Conservation (phyloP, 37 sponge, comb jelly and placozoan species). For the Ianthella basta region DNA sequence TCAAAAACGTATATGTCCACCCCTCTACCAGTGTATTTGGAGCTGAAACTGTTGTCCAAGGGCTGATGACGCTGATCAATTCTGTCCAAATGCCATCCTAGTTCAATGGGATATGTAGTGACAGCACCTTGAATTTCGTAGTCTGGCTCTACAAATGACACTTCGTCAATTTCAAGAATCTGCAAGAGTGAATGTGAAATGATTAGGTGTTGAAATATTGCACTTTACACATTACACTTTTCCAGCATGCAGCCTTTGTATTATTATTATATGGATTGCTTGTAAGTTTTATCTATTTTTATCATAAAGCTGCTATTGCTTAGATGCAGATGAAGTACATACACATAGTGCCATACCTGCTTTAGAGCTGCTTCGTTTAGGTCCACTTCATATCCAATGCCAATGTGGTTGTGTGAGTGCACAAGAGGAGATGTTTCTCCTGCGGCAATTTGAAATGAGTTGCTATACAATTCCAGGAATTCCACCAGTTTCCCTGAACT, state of each 20-base stretch:
- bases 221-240: too few relatives aligned
- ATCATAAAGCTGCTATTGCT: too few relatives aligned
- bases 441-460: too few relatives aligned
- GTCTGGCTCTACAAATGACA: conserved; percentile 13
- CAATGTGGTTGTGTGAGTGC: neutral
- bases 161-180: neutral
- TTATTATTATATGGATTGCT: too few relatives aligned
- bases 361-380: neutral
- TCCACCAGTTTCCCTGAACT: neutral
- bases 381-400: conserved; percentile 10
- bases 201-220: too few relatives aligned
- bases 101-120: too few relatives aligned
- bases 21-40: conserved; percentile 55
- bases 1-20: conserved; percentile 78
- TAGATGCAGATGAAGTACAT: neutral
- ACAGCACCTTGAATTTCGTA: neutral
- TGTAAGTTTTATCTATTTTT: too few relatives aligned
- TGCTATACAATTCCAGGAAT: neutral
- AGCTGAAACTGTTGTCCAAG: conserved; percentile 51
- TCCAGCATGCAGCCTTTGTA: too few relatives aligned
- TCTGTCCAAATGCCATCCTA: conserved; percentile 67
- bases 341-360: neutral
- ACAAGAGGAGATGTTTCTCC: too few relatives aligned
- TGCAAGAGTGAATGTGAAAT: neutral
- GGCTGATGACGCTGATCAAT: conserved; percentile 62